phyloP scores from a whole-genome alignment of 2,888 invertebrate genomes.

The Carpatolechia fugitivella region DNA sequence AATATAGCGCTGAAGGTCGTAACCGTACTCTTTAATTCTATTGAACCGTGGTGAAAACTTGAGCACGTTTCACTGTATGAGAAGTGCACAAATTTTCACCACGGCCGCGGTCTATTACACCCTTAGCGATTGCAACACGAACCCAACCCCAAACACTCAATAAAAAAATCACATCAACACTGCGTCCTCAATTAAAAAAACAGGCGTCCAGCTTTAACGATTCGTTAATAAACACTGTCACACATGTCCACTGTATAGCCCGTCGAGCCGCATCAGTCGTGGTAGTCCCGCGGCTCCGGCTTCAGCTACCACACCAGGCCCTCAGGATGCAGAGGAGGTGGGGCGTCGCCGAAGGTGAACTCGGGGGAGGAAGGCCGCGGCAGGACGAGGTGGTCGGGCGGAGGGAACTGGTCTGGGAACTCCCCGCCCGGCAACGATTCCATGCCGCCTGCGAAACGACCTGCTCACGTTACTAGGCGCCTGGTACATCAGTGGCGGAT shows the following conservation, averaged over 20 bases:
- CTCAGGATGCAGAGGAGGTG: conserved; percentile 72
- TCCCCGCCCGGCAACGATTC: conserved; percentile 73
- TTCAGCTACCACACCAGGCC: conserved; percentile 79
- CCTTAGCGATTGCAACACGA: not conserved
- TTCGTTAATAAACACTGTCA: conserved; percentile 16
- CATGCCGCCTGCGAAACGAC: conserved; percentile 88
- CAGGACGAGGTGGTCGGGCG: conserved; percentile 83
- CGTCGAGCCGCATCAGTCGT: conserved; percentile 79
- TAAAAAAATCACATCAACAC: conserved; percentile 42
- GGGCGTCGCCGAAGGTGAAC: conserved; percentile 81
- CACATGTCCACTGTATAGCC: conserved; percentile 66
- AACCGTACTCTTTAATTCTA: too few species aligned
- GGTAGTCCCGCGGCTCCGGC: conserved; percentile 80
- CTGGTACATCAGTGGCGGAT: not conserved
- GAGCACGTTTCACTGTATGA: too few species aligned
- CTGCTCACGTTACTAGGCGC: conserved; percentile 80
- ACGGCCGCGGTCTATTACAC: too few species aligned
- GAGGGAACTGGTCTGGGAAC: conserved; percentile 79
- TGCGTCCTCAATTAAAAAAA: conserved; percentile 28
- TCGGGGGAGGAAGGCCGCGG: conserved; percentile 87
- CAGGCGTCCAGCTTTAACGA: not conserved
- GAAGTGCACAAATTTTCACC: too few species aligned
- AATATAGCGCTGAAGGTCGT: too few species aligned
- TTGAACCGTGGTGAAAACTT: too few species aligned
- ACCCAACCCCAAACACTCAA: conserved; percentile 9